A percentile compares a stretch with the other conserved stretches of the same genome.
These are phyloP conservation scores for Saccopteryx bilineata DNA, from an alignment of 2,113 vertebrate genomes.

Conservation along the genomic window DNA sequence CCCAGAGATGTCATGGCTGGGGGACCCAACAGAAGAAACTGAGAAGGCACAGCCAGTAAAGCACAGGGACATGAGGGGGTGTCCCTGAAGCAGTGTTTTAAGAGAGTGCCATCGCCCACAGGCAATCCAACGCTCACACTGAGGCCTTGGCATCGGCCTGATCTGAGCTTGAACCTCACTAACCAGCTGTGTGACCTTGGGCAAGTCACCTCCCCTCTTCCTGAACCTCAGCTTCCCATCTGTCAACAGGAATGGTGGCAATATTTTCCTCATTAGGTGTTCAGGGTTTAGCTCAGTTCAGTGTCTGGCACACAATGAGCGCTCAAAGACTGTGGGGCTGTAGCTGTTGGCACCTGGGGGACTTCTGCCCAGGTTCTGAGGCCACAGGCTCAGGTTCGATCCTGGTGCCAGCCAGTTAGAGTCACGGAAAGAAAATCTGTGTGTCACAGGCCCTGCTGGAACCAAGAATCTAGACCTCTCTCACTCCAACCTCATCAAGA, in stretches of 20 bases:
- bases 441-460: rapidly evolving
- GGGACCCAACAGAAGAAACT: not conserved
- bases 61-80: not conserved
- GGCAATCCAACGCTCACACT: rapidly evolving
- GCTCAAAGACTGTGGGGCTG: not conserved
- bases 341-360: not conserved
- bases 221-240: not conserved
- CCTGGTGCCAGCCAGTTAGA: not conserved
- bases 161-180: not conserved
- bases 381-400: not conserved
- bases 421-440: not conserved
- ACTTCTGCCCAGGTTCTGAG: not conserved
- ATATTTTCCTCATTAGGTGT: not conserved
- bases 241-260: not conserved
- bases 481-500: not conserved
- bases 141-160: not conserved
- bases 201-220: too few species aligned
- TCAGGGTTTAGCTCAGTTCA: not conserved
- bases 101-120: rapidly evolving
- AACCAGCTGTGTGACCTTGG: not conserved
- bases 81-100: not conserved
- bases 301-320: not conserved
- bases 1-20: not conserved
- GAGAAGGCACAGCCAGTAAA: not conserved
- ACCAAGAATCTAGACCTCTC: too few species aligned